Evolutionary conservation across 1,140 invertebrate species (phyloP).

Genomic region (Papilio polytes): DNA sequence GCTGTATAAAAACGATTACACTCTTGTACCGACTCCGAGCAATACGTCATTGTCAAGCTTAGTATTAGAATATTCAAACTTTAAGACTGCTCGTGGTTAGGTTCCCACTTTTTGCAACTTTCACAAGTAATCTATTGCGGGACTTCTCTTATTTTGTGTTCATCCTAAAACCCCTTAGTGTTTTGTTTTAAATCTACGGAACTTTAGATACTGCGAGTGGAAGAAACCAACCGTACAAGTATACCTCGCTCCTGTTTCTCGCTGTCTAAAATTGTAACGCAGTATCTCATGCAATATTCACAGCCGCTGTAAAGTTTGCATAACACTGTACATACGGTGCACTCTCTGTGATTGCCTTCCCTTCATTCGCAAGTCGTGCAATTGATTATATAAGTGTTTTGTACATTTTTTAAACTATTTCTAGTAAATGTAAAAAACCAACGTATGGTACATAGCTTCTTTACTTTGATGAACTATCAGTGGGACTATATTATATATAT

Average conservation of each 20-base stretch:
- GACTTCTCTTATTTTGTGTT: too few relatives aligned
- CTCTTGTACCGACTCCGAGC: background rate
- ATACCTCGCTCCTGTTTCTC: too few relatives aligned
- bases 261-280: background rate
- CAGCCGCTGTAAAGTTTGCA: constrained; percentile 1
- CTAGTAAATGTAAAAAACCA: background rate
- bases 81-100: background rate
- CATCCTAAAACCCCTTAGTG: too few relatives aligned
- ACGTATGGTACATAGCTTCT: too few relatives aligned
- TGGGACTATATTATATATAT: too few relatives aligned
- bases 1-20: constrained; percentile 15
- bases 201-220: background rate
- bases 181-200: too few relatives aligned
- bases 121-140: too few relatives aligned
- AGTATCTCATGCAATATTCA: background rate
- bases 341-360: constrained; percentile 16
- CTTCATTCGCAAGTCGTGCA: background rate
- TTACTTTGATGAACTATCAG: too few relatives aligned
- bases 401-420: background rate
- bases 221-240: background rate
- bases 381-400: constrained; percentile 2
- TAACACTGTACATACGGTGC: background rate
- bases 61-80: background rate
- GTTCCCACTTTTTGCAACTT: too few relatives aligned
- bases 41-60: constrained; percentile 6